A percentile compares a stretch with the other conserved stretches of the same genome.
These are phyloP conservation scores for Pelobates fuscus DNA, from an alignment of 2,113 vertebrate species.

Conservation along the genomic window DNA sequence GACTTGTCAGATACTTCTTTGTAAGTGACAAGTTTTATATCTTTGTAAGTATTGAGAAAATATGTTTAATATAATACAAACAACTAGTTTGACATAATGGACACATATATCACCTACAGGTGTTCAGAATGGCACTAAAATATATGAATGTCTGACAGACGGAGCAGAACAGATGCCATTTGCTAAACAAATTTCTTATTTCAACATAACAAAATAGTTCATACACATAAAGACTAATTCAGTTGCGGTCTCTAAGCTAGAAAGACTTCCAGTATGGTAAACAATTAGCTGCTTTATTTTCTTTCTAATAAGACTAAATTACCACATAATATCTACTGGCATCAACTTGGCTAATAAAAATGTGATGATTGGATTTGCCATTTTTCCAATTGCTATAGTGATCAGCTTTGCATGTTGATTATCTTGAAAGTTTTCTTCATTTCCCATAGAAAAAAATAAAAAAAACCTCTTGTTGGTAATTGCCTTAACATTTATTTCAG, in stretches of 20 bases:
- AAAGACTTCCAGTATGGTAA: constrained; percentile 80
- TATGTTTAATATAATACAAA: constrained; percentile 29
- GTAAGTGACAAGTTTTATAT: not conserved
- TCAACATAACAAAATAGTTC: constrained; percentile 82
- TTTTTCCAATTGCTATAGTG: constrained; percentile 80
- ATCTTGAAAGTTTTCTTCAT: constrained; percentile 82
- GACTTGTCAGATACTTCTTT: not conserved
- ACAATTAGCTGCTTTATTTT: constrained; percentile 85
- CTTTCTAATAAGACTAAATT: constrained; percentile 85
- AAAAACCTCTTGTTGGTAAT: constrained; percentile 84
- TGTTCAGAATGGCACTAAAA: constrained; percentile 52
- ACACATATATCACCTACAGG: constrained; percentile 55
- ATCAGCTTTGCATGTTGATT: constrained; percentile 82
- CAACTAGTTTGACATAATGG: constrained; percentile 51
- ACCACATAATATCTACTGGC: constrained; percentile 81
- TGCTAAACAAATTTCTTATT: constrained; percentile 77
- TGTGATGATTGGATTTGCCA: constrained; percentile 83
- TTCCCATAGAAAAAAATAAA: constrained; percentile 74
- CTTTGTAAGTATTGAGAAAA: not conserved
- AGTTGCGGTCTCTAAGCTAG: constrained; percentile 75
- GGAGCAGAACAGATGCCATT: constrained; percentile 65
- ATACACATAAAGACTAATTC: constrained; percentile 78
- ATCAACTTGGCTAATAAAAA: constrained; percentile 84
- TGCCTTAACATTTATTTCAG: constrained; percentile 91
- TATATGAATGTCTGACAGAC: constrained; percentile 10